A percentile compares a stretch with the other conserved stretches of the same genome.
phyloP scores from a whole-genome alignment of 2,113 vertebrate genomes.

The Mandrillus leucophaeus region DNA sequence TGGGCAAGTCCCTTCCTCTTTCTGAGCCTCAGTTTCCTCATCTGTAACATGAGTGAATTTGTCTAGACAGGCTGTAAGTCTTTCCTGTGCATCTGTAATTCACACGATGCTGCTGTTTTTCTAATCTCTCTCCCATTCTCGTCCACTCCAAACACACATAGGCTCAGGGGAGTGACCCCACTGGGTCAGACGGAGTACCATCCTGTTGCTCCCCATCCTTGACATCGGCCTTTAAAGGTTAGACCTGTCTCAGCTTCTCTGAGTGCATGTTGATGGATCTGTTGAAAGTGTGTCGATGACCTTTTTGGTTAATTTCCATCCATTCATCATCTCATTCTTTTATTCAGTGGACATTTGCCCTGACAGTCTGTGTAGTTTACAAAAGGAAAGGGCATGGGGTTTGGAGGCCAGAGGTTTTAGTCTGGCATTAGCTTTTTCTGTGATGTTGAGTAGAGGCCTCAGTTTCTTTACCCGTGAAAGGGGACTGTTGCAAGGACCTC shows the following conservation, averaged over 20 bases:
- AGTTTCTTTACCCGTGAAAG: not conserved
- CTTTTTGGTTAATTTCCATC: not conserved
- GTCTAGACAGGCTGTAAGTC: not conserved
- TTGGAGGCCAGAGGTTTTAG: not conserved
- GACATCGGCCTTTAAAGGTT: not conserved
- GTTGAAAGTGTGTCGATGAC: fast-evolving
- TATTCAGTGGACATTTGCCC: not conserved
- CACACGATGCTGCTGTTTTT: not conserved
- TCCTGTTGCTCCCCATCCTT: not conserved
- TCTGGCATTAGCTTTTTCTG: not conserved
- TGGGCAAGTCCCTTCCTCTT: not conserved
- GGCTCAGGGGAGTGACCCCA: not conserved
- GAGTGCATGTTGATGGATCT: not conserved
- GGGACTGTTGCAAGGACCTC: not conserved
- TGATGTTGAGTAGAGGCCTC: not conserved
- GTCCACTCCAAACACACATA: not conserved
- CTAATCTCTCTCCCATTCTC: not conserved
- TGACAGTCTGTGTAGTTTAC: not conserved
- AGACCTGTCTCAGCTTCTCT: not conserved
- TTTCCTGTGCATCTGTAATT: not conserved
- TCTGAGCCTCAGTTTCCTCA: not conserved
- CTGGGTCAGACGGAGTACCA: not conserved
- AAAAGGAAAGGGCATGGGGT: not conserved
- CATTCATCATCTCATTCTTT: not conserved
- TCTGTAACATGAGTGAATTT: not conserved